Conservation (phyloP, 1,140 invertebrate species). For the Thaumetopoea pityocampa region DNA sequence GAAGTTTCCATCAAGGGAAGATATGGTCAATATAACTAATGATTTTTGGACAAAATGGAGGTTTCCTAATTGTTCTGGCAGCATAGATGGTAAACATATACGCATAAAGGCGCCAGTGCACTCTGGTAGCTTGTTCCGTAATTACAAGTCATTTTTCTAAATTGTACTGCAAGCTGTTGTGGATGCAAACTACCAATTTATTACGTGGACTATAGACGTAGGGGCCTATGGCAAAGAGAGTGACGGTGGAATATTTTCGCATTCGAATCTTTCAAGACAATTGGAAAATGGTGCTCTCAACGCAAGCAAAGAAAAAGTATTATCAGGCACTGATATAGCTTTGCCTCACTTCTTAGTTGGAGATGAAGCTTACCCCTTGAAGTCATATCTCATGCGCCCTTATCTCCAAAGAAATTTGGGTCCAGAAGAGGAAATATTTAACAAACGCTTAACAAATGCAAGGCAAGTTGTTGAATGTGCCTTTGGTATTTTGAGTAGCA, state of each 20-base stretch:
- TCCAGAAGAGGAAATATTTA: neutral
- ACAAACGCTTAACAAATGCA: neutral
- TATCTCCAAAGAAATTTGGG: neutral
- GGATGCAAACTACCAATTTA: neutral
- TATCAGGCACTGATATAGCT: neutral
- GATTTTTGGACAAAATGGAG: too few species aligned
- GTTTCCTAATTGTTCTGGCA: too few species aligned
- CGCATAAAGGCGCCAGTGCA: too few species aligned
- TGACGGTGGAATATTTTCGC: neutral
- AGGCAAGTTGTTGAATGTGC: neutral
- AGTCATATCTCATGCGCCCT: neutral
- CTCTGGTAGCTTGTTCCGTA: too few species aligned
- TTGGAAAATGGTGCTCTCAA: neutral
- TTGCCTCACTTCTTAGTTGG: neutral
- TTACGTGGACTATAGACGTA: neutral
- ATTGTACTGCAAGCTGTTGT: neutral
- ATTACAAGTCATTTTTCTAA: too few species aligned
- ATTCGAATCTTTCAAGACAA: neutral
- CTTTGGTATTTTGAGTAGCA: neutral
- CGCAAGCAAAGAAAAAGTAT: neutral
- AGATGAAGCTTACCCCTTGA: neutral
- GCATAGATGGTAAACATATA: too few species aligned
- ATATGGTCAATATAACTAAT: too few species aligned
- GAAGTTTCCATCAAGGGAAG: too few species aligned
- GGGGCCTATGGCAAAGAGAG: neutral